Conservation (phyloP, 2,888 invertebrate species). For the Rhorus exstirpatorius region DNA sequence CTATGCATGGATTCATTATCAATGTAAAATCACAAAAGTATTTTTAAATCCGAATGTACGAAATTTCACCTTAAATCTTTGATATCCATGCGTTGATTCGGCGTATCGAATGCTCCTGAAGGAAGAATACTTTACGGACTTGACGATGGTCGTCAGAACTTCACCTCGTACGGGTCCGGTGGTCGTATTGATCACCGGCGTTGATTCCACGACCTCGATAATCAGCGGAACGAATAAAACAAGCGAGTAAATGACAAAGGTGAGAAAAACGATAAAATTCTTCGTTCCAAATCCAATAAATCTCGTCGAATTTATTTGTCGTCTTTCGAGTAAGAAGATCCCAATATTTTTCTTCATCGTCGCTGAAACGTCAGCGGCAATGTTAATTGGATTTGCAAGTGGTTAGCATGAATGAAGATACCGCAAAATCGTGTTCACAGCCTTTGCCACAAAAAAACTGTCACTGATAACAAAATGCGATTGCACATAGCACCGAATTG, state of each 20-base stretch:
- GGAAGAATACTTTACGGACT: constrained; percentile 68
- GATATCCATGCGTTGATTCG: constrained; percentile 71
- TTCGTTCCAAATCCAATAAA: background rate
- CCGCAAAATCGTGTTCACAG: no score
- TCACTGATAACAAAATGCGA: no score
- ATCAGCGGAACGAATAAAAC: background rate
- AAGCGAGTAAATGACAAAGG: background rate
- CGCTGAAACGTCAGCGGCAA: no score
- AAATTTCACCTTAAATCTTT: constrained; percentile 76
- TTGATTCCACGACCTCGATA: constrained; percentile 35
- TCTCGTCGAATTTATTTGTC: no score
- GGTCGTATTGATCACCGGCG: constrained; percentile 69
- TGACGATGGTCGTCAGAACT: constrained; percentile 69
- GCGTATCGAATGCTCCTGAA: constrained; percentile 79
- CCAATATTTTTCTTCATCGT: no score
- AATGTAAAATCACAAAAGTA: no score
- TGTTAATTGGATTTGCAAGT: no score
- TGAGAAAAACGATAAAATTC: background rate
- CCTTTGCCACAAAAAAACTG: no score
- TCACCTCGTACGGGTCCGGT: constrained; percentile 75
- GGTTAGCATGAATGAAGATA: no score
- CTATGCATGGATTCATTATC: constrained; percentile 13
- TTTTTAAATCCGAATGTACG: background rate
- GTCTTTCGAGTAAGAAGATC: no score
- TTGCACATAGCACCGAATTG: no score